Evolutionary conservation across 2,113 vertebrate genomes (phyloP).

Genomic region (Ranitomeya variabilis): DNA sequence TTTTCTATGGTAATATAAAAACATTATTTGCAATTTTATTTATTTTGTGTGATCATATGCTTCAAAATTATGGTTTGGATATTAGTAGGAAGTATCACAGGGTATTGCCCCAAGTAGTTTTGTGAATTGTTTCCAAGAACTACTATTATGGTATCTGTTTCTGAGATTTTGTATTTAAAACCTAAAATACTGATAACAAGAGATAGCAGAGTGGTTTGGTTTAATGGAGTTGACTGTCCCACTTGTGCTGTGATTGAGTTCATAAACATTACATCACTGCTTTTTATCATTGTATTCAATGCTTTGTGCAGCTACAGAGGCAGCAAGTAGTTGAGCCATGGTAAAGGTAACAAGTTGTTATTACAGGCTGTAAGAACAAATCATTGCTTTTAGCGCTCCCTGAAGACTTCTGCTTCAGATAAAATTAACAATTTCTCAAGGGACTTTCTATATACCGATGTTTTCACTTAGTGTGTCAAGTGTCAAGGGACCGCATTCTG

Average conservation of each 20-base stretch:
- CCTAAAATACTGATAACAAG: not conserved
- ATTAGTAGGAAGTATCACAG: no score
- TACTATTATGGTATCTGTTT: no score
- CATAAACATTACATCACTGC: conserved; percentile 8
- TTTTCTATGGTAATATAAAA: no score
- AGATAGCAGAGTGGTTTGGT: not conserved
- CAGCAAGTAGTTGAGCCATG: not conserved
- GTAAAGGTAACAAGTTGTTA: conserved; percentile 35
- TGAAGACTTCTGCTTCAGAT: conserved; percentile 1
- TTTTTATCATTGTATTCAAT: not conserved
- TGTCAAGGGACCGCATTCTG: not conserved
- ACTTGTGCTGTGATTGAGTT: not conserved
- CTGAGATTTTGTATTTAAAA: no score
- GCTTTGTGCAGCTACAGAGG: not conserved
- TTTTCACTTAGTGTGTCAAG: conserved; percentile 4
- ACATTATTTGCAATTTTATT: no score
- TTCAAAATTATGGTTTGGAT: no score
- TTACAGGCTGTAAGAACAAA: conserved; percentile 28
- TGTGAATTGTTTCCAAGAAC: no score
- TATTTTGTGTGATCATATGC: no score
- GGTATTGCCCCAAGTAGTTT: no score
- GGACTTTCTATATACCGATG: not conserved
- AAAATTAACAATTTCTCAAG: conserved; percentile 26
- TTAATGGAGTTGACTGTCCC: not conserved
- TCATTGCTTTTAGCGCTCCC: conserved; percentile 25